Evolutionary conservation across 2,113 vertebrate genomes (phyloP).

Genomic region (Chaetops frenatus): DNA sequence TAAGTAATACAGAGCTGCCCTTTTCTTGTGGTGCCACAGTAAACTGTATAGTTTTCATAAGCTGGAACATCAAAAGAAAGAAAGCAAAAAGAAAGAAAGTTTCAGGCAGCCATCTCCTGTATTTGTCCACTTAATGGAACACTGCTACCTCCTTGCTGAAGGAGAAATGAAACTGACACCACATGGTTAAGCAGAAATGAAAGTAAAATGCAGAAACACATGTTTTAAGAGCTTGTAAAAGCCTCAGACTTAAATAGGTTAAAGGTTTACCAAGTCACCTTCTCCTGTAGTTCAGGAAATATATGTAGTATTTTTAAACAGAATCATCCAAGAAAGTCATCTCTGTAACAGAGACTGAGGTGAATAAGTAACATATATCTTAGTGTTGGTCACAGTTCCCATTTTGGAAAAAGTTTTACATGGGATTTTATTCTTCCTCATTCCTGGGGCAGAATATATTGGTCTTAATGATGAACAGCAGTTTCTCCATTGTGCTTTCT

Average conservation of each 20-base stretch:
- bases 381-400: not conserved
- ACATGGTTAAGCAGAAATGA: not conserved
- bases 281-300: not conserved
- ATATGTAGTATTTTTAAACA: not conserved
- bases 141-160: not conserved
- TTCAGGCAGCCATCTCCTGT: not conserved
- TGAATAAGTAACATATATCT: not conserved
- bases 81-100: too few species aligned
- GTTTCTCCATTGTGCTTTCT: not conserved
- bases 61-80: not conserved
- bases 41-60: not conserved
- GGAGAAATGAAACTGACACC: not conserved
- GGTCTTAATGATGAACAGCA: not conserved
- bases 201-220: not conserved
- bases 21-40: constrained; percentile 64
- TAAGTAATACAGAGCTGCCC: constrained; percentile 67
- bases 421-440: not conserved
- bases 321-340: not conserved
- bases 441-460: not conserved
- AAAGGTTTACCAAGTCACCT: not conserved
- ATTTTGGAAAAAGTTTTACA: not conserved
- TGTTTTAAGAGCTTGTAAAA: not conserved
- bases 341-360: not conserved
- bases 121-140: not conserved
- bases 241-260: not conserved